phyloP scores from a whole-genome alignment of 2,113 vertebrate genomes.

The Butorides virescens region DNA sequence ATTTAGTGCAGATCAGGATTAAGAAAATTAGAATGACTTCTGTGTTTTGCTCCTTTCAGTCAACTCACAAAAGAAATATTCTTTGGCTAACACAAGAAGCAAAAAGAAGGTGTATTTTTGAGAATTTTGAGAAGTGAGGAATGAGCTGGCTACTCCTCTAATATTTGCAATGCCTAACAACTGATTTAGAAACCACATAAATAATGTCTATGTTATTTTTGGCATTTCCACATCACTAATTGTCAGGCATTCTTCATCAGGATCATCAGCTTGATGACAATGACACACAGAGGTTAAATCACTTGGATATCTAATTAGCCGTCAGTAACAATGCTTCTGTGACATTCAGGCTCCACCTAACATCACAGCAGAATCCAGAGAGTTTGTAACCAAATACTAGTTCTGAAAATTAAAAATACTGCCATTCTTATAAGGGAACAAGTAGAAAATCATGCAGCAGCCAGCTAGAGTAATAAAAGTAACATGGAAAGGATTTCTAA shows the following conservation, averaged over 20 bases:
- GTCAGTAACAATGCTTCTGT: conserved; percentile 4
- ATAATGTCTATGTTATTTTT: conserved; percentile 52
- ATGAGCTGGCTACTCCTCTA: not conserved
- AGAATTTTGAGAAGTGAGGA: not conserved
- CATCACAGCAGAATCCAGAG: not conserved
- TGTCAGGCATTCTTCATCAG: conserved; percentile 56
- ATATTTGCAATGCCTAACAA: not conserved
- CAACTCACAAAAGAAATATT: not conserved
- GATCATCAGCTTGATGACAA: conserved; percentile 63
- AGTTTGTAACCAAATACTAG: conserved; percentile 4
- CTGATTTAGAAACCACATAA: conserved; percentile 3
- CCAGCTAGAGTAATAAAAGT: not conserved
- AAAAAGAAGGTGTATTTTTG: not conserved
- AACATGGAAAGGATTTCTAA: not conserved
- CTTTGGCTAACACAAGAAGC: not conserved
- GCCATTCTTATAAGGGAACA: not conserved
- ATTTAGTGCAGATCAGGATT: not conserved
- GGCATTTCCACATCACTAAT: conserved; percentile 12
- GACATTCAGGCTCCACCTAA: conserved; percentile 52
- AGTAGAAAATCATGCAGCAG: not conserved
- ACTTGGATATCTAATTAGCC: conserved; percentile 40
- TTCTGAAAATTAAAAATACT: not conserved
- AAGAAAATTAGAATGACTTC: not conserved
- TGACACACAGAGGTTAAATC: conserved; percentile 47
- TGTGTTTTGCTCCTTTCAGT: not conserved